Evolutionary conservation across 2,113 vertebrate genomes (phyloP), one percentile per base, ranked within the genome.

Genomic region (Tor tambroides): DNA sequence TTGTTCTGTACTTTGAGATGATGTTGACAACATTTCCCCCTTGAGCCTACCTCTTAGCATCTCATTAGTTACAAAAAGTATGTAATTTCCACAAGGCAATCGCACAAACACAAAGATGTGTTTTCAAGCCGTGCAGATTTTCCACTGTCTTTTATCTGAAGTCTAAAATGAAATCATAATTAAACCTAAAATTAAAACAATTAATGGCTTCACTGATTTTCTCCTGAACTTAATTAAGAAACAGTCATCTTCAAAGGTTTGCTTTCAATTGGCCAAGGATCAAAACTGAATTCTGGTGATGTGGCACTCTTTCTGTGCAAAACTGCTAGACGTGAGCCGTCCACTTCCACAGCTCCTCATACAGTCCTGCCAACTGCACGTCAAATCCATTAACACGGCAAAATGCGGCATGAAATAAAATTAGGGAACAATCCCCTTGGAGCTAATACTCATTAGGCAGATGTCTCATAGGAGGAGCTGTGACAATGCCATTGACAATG

Each of bases 161-260:
- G 79, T 85, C 79, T 69, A 65, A 6, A 83, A 59, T 72, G 17
- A 89, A 90, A 56, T 85, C 38, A 32, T 83, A 87, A 89, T 86
- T 89, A 90, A 86, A 81, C 54, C 51, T 74, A 87, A 82, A 83
- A 85, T 90, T 89, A 88, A 90, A 89, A 75, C 90, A 89, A 91
- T 89, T 86, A 90, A 88, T 19, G 54, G 88, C 87, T 87, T 82
- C 83, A 90, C 72, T 89, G 84, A 65, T 38, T 85, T 82, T 43
- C 81, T 71, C 84, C 78, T 80, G 6, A 56, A 59, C 49, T 77
- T 46, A 85, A 89, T 85, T 87, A 82, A 74, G 59, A 85, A 81
- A 78, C 69, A 80, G 43, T 84, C 80, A 65, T 84, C 85, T 89
- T 86, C 80, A 85, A 85, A 88, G 79, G 87, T n/a, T n/a, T 89